Conservation (phyloP, 2,888 invertebrate genomes). For the Saturnia pavonia region DNA sequence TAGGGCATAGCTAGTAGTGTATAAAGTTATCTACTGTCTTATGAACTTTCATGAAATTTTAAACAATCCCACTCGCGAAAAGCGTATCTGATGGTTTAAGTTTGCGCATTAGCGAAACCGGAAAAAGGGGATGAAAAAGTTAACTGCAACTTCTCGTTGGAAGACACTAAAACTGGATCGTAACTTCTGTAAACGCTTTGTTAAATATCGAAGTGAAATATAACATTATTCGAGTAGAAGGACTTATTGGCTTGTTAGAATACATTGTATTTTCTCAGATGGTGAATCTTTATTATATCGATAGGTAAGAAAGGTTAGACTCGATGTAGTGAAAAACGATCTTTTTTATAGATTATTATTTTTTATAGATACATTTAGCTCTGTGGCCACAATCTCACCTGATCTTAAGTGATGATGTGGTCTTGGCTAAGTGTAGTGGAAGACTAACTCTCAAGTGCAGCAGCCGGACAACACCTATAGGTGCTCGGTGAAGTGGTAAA, state of each 20-base stretch:
- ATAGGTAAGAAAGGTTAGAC: not conserved
- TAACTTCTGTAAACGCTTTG: conserved; percentile 23
- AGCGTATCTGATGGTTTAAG: conserved; percentile 50
- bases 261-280: not conserved
- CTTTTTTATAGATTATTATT: too few species aligned
- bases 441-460: too few species aligned
- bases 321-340: not conserved
- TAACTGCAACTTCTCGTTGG: conserved; percentile 47
- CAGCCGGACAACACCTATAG: too few species aligned
- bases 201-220: conserved; percentile 19
- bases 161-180: conserved; percentile 47
- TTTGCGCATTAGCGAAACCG: conserved; percentile 63
- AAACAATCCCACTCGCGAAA: conserved; percentile 44
- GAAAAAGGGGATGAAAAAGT: conserved; percentile 70
- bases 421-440: too few species aligned
- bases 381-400: too few species aligned
- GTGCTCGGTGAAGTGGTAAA: too few species aligned
- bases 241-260: not conserved
- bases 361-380: too few species aligned
- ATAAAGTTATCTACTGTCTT: conserved; percentile 38
- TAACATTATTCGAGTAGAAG: not conserved
- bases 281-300: not conserved
- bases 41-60: conserved; percentile 48
- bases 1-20: too few species aligned
- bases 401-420: too few species aligned